Evolutionary conservation across 2,888 invertebrate species (phyloP), one percentile per base, ranked within the genome.

Genomic region (Dorcus parallelipipedus): DNA sequence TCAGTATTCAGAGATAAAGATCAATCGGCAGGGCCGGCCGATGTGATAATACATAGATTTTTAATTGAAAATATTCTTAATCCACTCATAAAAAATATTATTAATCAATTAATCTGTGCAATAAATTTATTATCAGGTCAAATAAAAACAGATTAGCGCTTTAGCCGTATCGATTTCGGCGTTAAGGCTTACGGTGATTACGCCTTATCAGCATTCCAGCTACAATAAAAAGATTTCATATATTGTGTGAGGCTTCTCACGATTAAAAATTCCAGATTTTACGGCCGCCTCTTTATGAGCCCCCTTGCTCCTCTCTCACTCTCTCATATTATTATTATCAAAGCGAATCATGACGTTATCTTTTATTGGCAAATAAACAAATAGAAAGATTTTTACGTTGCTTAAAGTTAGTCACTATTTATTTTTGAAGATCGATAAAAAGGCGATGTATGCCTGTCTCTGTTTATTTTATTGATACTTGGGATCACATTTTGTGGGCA

Each of bases 71-170:
- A 51, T 49, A 48, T 52, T 51, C 33, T 43, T 59, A 55, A 59
- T 59, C 59, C 56, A n/a, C 38, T 49, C 55, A 55, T 59, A 59
- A 59, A 59, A 56, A 40, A 45, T 49, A 52, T 52, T 52, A 56
- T 56, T 59, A 59, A 59, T 59, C 59, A 59, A 59, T 59, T 59
- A 59, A 59, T 59, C 59, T 59, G 59, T 59, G 59, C 59, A 59
- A 59, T 59, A 59, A 59, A 59, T 59, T 59, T 59, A 56, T 59
- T 59, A 59, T 52, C 55, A 10, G 42, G 14, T 40, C 59, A 55
- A 59, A 59, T 59, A 56, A 59, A 59, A 59, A 56, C 59, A 59
- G 59, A 59, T 59, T 56, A 59, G 48, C n/a, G 42, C 41, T 48
- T 20, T 8, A n/a, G 23, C 23, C 45, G 45, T 23, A 45, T 45